Conservation (phyloP, 1,140 invertebrate species). For the Hermatobates lingyangjiaoensis region DNA sequence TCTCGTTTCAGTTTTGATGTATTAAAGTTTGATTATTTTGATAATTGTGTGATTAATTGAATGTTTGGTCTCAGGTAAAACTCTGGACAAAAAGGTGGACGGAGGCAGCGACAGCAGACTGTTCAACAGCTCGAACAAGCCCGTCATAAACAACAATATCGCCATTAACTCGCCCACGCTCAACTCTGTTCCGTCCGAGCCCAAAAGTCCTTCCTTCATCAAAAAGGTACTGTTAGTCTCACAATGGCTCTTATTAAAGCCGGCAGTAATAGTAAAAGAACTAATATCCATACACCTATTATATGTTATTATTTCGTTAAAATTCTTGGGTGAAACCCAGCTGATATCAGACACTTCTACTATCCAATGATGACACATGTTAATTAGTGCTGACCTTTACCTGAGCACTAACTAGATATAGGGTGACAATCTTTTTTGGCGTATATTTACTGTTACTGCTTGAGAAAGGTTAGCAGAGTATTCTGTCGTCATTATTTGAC, state of each 20-base stretch:
- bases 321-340: not conserved
- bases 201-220: constrained; percentile 30
- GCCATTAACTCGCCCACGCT: constrained; percentile 23
- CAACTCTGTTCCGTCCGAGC: constrained; percentile 26
- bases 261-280: not conserved
- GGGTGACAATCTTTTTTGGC: too few relatives aligned
- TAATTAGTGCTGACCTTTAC: not conserved
- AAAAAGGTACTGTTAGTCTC: constrained; percentile 31
- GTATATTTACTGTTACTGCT: too few relatives aligned
- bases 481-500: too few relatives aligned
- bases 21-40: too few relatives aligned
- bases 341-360: not conserved
- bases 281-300: not conserved
- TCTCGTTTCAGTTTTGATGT: not conserved
- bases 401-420: not conserved
- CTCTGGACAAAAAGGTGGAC: constrained; percentile 35
- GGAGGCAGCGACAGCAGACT: constrained; percentile 23
- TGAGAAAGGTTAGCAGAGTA: too few relatives aligned
- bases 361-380: not conserved
- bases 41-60: too few relatives aligned
- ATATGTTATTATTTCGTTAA: not conserved
- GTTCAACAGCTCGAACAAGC: constrained; percentile 18
- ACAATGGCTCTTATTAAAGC: not conserved
- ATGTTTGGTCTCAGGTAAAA: constrained; percentile 26
- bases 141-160: constrained; percentile 22